Base-by-base conservation (phyloP, 1,140 invertebrate species). In the Pogonomyrmex barbatus region DNA sequence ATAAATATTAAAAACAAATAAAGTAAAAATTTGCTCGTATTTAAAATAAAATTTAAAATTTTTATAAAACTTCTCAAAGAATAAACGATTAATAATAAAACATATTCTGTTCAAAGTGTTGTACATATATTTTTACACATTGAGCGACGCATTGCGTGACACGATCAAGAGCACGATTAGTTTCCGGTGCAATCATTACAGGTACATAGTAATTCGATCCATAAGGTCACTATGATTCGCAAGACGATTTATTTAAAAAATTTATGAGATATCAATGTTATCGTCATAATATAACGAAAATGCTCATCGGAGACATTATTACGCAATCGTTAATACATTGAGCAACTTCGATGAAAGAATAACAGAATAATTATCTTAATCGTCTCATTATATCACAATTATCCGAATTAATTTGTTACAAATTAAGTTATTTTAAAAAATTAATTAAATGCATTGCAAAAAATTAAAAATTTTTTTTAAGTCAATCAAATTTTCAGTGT, bases 111-210 rank as follows among this genome's bases (percentile, higher is more conserved):
- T 52, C 36, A 39, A 3, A 5, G 10, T 6, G 1, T 62, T 17
- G 3, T n/a, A 47, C 14, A 42, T 68, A 42, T 68, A 52, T 47
- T 58, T 82, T 50, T 47, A 36, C 68, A 39, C 12, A 47, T 50
- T 8, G 54, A 67, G 9, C 45, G 33, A 63, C 33, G 17, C 30
- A 45, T 85, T 63, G 79, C 50, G 68, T 45, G 82, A 12, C 52
- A 45, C 62, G 60, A 88, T 86, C 84, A 81, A 89, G 77, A 79
- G 88, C 71, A 77, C 33, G 14, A 30, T 86, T 30, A 36, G 65
- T 75, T 89, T 90, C 88, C 88, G 88, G 85, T 52, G 58, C 50
- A 9, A 89, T 90, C 58, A 50, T 88, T 88, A 90, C 62, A 52
- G 67, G 24, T 47, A 36, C 14, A 36, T 75, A 17, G 82, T 68